Conservation (phyloP, 2,888 invertebrate genomes). For the Drosophila bunnanda region DNA sequence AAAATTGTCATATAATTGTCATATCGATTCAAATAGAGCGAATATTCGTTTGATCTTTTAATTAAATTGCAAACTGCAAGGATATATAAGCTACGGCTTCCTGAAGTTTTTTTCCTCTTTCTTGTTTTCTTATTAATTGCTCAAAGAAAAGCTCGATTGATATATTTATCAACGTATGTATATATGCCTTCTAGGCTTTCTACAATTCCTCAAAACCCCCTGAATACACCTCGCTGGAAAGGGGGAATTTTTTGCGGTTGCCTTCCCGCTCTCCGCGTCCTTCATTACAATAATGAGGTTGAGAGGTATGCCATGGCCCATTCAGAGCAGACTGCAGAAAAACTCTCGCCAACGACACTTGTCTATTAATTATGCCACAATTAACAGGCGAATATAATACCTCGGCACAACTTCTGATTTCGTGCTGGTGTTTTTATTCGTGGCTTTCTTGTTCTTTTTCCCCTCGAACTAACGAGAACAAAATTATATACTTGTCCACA, state of each 20-base stretch:
- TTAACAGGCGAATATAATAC: conserved; percentile 41
- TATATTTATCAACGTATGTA: too few relatives aligned
- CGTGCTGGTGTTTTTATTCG: conserved; percentile 5
- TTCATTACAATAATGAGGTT: conserved; percentile 29
- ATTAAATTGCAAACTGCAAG: too few relatives aligned
- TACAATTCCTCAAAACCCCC: not conserved
- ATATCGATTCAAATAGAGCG: too few relatives aligned
- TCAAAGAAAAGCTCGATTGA: too few relatives aligned
- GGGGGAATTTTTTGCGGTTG: not conserved
- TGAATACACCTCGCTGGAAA: not conserved
- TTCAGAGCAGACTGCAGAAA: conserved; percentile 14
- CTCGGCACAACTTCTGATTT: conserved; percentile 22
- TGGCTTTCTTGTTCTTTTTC: not conserved
- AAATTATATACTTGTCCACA: conserved; percentile 46
- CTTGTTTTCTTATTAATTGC: too few relatives aligned
- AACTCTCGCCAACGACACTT: conserved; percentile 35
- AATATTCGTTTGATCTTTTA: too few relatives aligned
- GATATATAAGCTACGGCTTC: too few relatives aligned
- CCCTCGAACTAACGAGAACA: conserved; percentile 31
- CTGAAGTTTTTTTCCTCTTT: too few relatives aligned
- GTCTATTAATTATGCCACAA: conserved; percentile 47
- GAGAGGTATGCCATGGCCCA: conserved; percentile 9
- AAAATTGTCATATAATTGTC: too few relatives aligned
- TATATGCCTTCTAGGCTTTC: too few relatives aligned
- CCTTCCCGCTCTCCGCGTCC: not conserved